Evolutionary conservation across 1,140 invertebrate genomes (phyloP), one percentile per base, ranked within the genome.

Genomic region (Bombus confusus): DNA sequence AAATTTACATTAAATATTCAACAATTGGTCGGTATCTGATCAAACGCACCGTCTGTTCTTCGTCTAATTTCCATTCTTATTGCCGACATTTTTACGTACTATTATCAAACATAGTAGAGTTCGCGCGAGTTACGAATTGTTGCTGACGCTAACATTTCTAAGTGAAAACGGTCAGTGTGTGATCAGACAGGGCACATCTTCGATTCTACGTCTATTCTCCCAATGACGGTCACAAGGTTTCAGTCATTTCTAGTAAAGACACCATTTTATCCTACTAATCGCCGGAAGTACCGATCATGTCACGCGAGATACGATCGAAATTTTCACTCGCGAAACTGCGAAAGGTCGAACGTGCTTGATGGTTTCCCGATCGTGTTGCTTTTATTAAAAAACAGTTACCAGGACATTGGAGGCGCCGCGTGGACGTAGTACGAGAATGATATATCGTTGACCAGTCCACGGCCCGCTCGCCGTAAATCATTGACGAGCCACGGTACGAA

Each of bases 301-400:
- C 6, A 52, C 18, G 22, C 47, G 47, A 52, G 47, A 52, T 13
- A 15, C 31, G 4, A 59, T 59, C 18, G 5, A 59, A 76, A 76
- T 37, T 76, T 59, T 39, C 22, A 25, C 1, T 18, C 3, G 37
- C 3, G n/a, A 43, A 43, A 31, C 39, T 43, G 41, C 15, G 12
- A 34, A 47, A 74, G n/a, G 18, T 52, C 31, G 18, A 12, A 52
- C n/a, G 5, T 75, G 47, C 43, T 34, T 10, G 41, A 37, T 28
- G 31, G 12, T 13, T 34, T 34, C 12, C 22, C 31, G 10, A 28
- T 34, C 57, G 15, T 57, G 8, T 18, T 9, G 75, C 57, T 78
- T 78, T 78, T 64, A 78, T 78, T 41, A 41, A 64, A 77, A 78
- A 78, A 41, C 75, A 64, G 57, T 78, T 78, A 77, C 52, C 25